These are phyloP conservation scores for Tanytarsus gracilentus DNA, from an alignment of 2,888 invertebrate genomes.

Conservation along the genomic window DNA sequence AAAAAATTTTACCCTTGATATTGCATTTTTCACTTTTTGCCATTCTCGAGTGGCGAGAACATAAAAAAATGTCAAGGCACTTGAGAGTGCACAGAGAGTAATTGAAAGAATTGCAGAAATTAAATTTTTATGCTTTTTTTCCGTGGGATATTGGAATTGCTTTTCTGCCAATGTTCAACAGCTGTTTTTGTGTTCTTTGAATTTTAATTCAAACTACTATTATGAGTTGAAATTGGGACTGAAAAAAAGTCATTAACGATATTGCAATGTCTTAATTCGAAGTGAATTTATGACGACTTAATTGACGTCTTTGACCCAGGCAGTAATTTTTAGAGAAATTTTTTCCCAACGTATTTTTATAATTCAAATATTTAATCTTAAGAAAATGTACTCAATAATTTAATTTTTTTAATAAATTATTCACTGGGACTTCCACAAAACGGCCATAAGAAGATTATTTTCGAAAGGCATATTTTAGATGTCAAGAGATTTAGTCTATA, in stretches of 20 bases:
- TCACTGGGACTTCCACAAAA: too few relatives aligned
- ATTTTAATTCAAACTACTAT: not conserved
- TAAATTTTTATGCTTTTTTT: conserved; percentile 4
- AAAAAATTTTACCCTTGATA: not conserved
- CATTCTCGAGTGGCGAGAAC: not conserved
- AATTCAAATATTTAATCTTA: too few relatives aligned
- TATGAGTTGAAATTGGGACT: not conserved
- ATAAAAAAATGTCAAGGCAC: conserved; percentile 26
- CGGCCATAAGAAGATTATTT: not conserved
- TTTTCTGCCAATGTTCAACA: conserved; percentile 12
- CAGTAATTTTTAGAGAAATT: not conserved
- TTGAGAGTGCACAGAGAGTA: conserved; percentile 12
- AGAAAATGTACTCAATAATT: too few relatives aligned
- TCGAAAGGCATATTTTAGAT: conserved; percentile 1
- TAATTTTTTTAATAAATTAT: too few relatives aligned
- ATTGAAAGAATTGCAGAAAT: conserved; percentile 20
- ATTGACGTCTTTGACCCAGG: conserved; percentile 1
- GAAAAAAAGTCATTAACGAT: not conserved
- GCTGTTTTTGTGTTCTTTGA: conserved; percentile 14
- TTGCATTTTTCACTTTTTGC: not conserved
- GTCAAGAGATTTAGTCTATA: too few relatives aligned
- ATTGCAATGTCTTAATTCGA: not conserved
- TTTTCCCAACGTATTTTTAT: conserved; percentile 5
- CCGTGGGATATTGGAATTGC: not conserved
- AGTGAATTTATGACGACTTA: conserved; percentile 25